A percentile compares a stretch with the other conserved stretches of the same genome.
phyloP scores from a whole-genome alignment of 2,797 vertebrate species.

The Paratrypauchen microcephalus region DNA sequence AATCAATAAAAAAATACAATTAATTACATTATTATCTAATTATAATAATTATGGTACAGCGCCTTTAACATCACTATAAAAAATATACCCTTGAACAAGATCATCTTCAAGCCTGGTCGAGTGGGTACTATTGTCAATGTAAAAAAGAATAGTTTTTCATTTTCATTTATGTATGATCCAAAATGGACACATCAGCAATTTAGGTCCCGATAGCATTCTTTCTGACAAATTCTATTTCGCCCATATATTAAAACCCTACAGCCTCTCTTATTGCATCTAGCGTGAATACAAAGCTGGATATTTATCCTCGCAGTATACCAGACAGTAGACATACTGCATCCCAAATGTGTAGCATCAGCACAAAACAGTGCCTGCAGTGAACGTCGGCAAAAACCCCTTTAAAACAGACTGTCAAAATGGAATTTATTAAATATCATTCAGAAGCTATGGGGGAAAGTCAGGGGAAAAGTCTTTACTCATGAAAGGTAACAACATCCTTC shows the following conservation, averaged over 20 bases:
- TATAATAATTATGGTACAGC: no score
- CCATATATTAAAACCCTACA: slow-evolving; percentile 11
- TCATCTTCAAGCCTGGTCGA: neutral
- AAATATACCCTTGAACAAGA: neutral
- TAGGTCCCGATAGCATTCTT: neutral
- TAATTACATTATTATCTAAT: no score
- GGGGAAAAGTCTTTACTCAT: neutral
- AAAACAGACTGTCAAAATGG: slow-evolving; percentile 3
- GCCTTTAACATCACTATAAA: no score
- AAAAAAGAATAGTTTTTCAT: neutral
- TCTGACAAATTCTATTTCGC: slow-evolving; percentile 1
- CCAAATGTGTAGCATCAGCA: slow-evolving; percentile 11
- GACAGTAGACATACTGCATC: slow-evolving; percentile 2
- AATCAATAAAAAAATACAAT: no score
- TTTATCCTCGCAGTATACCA: neutral
- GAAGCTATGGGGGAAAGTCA: neutral
- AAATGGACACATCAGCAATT: slow-evolving; percentile 7
- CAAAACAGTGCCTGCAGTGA: slow-evolving; percentile 3
- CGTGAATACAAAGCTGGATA: slow-evolving; percentile 8
- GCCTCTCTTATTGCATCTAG: slow-evolving; percentile 5
- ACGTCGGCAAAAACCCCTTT: neutral
- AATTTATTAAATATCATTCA: slow-evolving; percentile 9
- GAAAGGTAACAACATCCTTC: slow-evolving; percentile 3
- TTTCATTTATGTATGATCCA: neutral
- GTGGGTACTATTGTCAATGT: neutral